Base-by-base conservation (phyloP, 2,888 invertebrate species). In the Fragum fragum region DNA sequence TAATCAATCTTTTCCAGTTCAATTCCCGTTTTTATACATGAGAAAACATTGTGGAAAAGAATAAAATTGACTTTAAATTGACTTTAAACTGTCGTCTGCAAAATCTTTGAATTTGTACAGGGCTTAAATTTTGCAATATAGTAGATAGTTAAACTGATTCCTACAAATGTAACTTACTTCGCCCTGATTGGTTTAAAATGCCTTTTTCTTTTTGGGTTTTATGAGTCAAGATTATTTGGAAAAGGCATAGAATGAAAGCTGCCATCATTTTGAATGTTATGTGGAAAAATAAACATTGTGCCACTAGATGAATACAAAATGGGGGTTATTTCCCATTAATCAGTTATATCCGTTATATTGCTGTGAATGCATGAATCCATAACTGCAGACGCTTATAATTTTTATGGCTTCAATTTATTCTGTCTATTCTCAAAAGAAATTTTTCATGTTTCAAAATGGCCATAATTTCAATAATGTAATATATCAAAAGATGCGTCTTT, bases 401-500 rank as follows among this genome's bases (percentile, higher is more conserved):
- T 66, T 66, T 66, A 66, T 32, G 36, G 32, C 39, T 42, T 66
- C 66, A 42, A 42, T 66, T 66, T 42, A 23, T 66, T 66, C 66
- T 57, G 7, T 16, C 32, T 66, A 66, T 66, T 42, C 42, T 66
- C 66, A 26, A 42, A 66, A 66, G 42, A 66, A 66, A 66, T 66
- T 42, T 26, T 66, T 66, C 66, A 66, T 21, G 21, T 66, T 66
- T 66, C 26, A 21, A 66, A 66, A 66, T 66, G 39, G 66, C 66
- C 39, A 66, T 66, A 66, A 42, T 42, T 66, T 66, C 39, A 66
- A 66, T 66, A 42, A 42, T 42, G 66, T 42, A 66, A 66, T 66
- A 39, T 66, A 42, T 66, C 66, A 66, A 66, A 23, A 42, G 42
- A 21, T 39, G 39, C 9, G 23, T 21, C 47, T 23, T 42, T 42